Conservation (phyloP, 1,140 invertebrate genomes). For the Drosophila bocqueti region DNA sequence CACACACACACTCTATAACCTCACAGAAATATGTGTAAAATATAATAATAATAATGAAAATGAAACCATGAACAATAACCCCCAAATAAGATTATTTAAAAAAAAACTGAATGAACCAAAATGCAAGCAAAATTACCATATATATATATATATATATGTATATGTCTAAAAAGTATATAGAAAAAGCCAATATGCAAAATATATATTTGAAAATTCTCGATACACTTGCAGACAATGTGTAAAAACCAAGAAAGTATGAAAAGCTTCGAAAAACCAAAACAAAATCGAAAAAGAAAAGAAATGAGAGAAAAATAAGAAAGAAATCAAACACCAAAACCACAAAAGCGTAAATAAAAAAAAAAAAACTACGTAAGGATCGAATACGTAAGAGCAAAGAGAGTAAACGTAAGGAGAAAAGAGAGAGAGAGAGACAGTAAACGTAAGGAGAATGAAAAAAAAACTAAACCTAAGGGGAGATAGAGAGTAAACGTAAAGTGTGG, state of each 20-base stretch:
- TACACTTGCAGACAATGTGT: conserved; percentile 85
- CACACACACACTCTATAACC: conserved; percentile 20
- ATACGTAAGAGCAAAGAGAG: conserved; percentile 11
- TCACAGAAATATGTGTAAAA: conserved; percentile 37
- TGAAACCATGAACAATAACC: conserved; percentile 37
- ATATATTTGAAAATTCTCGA: conserved; percentile 53
- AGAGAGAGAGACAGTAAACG: conserved; percentile 4
- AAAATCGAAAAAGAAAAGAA: background rate
- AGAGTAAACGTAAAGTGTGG: conserved; percentile 8
- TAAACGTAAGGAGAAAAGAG: conserved; percentile 9
- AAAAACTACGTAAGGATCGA: conserved; percentile 37
- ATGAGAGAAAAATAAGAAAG: conserved; percentile 18
- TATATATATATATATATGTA: conserved; percentile 10
- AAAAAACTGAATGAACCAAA: conserved; percentile 28
- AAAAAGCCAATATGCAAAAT: conserved; percentile 31
- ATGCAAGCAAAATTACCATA: conserved; percentile 34
- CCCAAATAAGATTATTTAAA: conserved; percentile 37
- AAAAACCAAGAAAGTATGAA: conserved; percentile 70
- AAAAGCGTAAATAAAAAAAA: conserved; percentile 24
- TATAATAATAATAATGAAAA: conserved; percentile 46
- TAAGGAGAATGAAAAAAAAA: background rate
- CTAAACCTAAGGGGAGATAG: conserved; percentile 15
- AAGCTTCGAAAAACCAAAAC: conserved; percentile 22
- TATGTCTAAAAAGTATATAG: conserved; percentile 26
- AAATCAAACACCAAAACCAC: conserved; percentile 19